Base-by-base conservation (phyloP, 2,113 vertebrate genomes). In the Mungos mungo region DNA sequence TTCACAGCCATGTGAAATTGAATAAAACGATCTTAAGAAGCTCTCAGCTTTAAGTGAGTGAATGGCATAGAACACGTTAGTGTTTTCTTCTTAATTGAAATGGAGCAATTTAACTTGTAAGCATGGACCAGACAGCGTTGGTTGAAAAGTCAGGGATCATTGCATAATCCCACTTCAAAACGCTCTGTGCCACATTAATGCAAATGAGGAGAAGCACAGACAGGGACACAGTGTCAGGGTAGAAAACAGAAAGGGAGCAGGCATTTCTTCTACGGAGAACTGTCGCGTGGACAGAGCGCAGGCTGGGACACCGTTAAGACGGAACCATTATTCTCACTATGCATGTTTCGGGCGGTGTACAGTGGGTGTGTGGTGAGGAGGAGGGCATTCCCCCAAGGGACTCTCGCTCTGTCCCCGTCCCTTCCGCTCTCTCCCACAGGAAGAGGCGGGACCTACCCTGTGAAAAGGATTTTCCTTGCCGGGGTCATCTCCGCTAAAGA, bases 291-390 rank as follows among this genome's bases (percentile, higher is more conserved):
- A 21, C 19, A 16, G 10, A 19, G 21, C 7, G 10, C 71, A 88
- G 9, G 38, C 7, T 2, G n/a, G n/a, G 16, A 25, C 18, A 2
- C 13, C 23, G 35, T n/a, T 9, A 1, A 7, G 0, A 1, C 0
- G 31, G 84, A 90, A 90, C 11, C 1, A 57, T 45, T n/a, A 2
- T 16, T 54, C 31, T 72, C 4, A 0, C 1, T 2, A 13, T 0
- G 5, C 57, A 1, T 1, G 3, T 82, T 82, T 85, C 90, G 33
- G 2, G 74, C 2, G 7, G 41, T 2, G 57, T 60, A 23, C 57
- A 60, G 57, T 19, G 8, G 21, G 8, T 21, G 19, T 60, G 57
- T 0, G 9, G 14, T 3, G 74, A 2, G 13, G 13, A 7, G 16
- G 13, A 90, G 38, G 68, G 5, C 2, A 1, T 14, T 33, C 0